Evolutionary conservation across 2,888 invertebrate genomes (phyloP), one percentile per base, ranked within the genome.

Genomic region (Drosophila merina): DNA sequence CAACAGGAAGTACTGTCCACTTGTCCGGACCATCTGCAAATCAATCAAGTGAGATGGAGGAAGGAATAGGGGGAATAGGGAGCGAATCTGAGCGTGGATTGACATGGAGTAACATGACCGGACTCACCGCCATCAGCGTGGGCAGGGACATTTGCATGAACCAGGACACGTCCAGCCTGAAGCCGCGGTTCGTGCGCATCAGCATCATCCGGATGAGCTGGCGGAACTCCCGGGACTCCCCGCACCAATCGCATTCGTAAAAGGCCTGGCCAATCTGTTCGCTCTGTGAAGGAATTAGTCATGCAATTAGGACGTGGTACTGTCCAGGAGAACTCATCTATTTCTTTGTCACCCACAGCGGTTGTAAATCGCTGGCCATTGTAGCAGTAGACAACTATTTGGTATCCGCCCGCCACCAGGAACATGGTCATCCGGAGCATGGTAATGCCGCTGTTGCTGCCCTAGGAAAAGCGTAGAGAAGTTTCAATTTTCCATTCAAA

Each of bases 1-100:
- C 12, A 90, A 56, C 31, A 90, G 67, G 63, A 79, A 90, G 62
- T 90, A 90, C 31, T 90, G 90, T n/a, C 87, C 82, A 64, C 90
- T 90, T 12, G 90, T 79, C 67, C 78, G 81, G 3, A 88, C 50
- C 75, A 90, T 88, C 91, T 90, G 76, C 44, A 75, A 83, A 60
- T 42, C 58, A 54, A 12, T 52, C 30, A 66, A 52, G 49, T 38
- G 31, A 66, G 49, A 48, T 20, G 6, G 33, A n/a, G 14, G 7
- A 25, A 14, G 31, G n/a, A n/a, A n/a, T n/a, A 4, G 4, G 5
- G 26, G 40, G 7, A 6, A 2, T 6, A 8, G 14, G 20, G 2
- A 20, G 20, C 20, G 20, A 20, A 20, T 20, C 20, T 36, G 28
- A 28, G 28, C 8, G 4, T 12, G 20, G n/a, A 2, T 3, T 6